Percentiles rank a stretch among this genome's conserved stretches.
These are phyloP conservation scores for Azorinus chamasolen DNA, from an alignment of 2,888 invertebrate genomes.

Conservation along the genomic window DNA sequence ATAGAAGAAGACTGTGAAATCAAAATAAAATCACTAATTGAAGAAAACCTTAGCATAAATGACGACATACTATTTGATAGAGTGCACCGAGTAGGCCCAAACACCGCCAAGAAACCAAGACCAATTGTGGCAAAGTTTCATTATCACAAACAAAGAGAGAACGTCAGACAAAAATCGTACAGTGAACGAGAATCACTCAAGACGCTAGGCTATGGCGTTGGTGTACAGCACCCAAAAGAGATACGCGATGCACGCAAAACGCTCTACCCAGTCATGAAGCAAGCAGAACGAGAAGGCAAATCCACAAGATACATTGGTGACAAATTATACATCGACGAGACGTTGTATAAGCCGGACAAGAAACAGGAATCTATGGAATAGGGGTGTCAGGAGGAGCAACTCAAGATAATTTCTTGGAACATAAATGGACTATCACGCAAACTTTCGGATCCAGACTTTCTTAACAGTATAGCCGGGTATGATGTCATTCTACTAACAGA, in stretches of 20 bases:
- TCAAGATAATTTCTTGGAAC: slow-evolving; percentile 2
- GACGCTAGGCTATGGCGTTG: slow-evolving; percentile 6
- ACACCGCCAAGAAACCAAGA: slow-evolving; percentile 14
- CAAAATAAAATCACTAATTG: slow-evolving; percentile 2
- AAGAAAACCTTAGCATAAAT: neutral
- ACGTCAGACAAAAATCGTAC: slow-evolving; percentile 15
- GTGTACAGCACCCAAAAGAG: slow-evolving; percentile 14
- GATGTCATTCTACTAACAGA: neutral
- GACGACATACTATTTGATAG: slow-evolving; percentile 9
- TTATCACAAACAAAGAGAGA: slow-evolving; percentile 18
- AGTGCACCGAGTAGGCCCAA: slow-evolving; percentile 23
- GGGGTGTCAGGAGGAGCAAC: neutral
- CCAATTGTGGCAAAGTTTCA: slow-evolving; percentile 38
- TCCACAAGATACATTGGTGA: neutral
- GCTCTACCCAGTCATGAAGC: slow-evolving; percentile 1
- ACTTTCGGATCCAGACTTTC: neutral
- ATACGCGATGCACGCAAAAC: slow-evolving; percentile 17
- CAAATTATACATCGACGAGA: slow-evolving; percentile 18
- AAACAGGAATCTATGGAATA: too few species aligned
- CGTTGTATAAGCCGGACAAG: slow-evolving; percentile 8
- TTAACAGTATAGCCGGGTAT: neutral
- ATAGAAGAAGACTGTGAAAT: slow-evolving; percentile 6
- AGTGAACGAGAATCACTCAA: slow-evolving; percentile 5
- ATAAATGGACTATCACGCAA: slow-evolving; percentile 2
- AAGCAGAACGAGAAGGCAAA: slow-evolving; percentile 5